phyloP scores from a whole-genome alignment of 2,113 vertebrate species.

The Epinephelus lanceolatus region DNA sequence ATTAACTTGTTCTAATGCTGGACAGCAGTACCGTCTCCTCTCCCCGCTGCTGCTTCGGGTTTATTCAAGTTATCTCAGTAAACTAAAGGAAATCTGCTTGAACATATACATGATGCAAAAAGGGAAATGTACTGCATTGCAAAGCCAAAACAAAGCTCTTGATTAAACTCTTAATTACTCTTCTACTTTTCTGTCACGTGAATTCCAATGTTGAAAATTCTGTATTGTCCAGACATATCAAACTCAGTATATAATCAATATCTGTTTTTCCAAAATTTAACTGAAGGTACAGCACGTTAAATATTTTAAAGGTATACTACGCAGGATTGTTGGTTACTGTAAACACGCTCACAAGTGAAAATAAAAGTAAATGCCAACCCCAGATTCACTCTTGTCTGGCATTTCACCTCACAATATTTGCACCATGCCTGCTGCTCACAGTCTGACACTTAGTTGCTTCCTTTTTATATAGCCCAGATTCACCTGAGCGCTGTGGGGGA shows the following conservation, averaged over 20 bases:
- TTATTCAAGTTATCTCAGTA: background rate
- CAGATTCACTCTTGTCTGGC: too few species aligned
- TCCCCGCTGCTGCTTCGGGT: background rate
- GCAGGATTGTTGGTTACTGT: too few species aligned
- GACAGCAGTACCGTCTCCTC: constrained; percentile 30
- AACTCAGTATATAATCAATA: background rate
- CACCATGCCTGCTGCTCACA: too few species aligned
- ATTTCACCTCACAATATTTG: too few species aligned
- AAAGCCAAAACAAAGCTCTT: background rate
- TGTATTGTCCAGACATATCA: background rate
- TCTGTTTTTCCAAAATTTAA: background rate
- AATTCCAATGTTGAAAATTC: background rate
- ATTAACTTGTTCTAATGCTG: constrained; percentile 67
- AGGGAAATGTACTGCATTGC: background rate
- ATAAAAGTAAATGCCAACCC: too few species aligned
- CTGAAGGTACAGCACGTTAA: background rate
- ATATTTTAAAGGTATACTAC: background rate
- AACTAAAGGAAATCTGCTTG: background rate
- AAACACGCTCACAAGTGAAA: too few species aligned
- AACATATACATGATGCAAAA: background rate
- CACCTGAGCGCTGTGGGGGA: too few species aligned
- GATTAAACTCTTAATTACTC: background rate
- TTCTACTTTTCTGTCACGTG: background rate
- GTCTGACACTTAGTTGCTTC: too few species aligned
- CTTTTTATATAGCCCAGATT: too few species aligned